Percentiles rank a stretch among this genome's conserved stretches.
These are phyloP conservation scores for Empis stercorea DNA, from an alignment of 2,888 invertebrate species.

Conservation along the genomic window DNA sequence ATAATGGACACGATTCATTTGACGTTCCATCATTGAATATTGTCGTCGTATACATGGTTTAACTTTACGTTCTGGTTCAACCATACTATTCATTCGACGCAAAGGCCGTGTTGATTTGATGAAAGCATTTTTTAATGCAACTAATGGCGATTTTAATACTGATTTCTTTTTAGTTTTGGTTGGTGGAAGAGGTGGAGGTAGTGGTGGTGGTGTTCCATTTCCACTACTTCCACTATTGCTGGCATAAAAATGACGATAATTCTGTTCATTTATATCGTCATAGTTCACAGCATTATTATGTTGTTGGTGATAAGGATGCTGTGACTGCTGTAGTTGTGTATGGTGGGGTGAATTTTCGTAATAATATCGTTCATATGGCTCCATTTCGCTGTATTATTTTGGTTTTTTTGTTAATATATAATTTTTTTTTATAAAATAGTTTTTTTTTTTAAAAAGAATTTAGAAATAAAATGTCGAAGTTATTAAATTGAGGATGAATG, in stretches of 20 bases:
- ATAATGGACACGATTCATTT: slow-evolving; percentile 30
- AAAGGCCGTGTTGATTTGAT: slow-evolving; percentile 32
- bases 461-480: not conserved
- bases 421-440: not conserved
- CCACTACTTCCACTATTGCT: not conserved
- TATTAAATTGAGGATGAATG: too few relatives aligned
- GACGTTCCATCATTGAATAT: slow-evolving; percentile 34
- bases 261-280: slow-evolving; percentile 9
- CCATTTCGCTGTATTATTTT: slow-evolving; percentile 31
- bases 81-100: slow-evolving; percentile 35
- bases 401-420: not conserved
- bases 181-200: slow-evolving; percentile 26
- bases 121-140: slow-evolving; percentile 33
- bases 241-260: slow-evolving; percentile 11
- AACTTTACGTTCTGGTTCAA: slow-evolving; percentile 29
- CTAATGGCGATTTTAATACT: slow-evolving; percentile 31
- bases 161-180: slow-evolving; percentile 34
- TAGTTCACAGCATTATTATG: slow-evolving; percentile 4
- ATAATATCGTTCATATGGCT: slow-evolving; percentile 32
- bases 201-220: slow-evolving; percentile 7
- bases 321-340: slow-evolving; percentile 11
- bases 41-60: slow-evolving; percentile 29
- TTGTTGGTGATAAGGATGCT: slow-evolving; percentile 5
- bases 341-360: slow-evolving; percentile 23
- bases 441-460: slow-evolving; percentile 1